These are phyloP conservation scores for Pentalonia nigronervosa DNA, from an alignment of 1,140 invertebrate genomes.

Conservation along the genomic window DNA sequence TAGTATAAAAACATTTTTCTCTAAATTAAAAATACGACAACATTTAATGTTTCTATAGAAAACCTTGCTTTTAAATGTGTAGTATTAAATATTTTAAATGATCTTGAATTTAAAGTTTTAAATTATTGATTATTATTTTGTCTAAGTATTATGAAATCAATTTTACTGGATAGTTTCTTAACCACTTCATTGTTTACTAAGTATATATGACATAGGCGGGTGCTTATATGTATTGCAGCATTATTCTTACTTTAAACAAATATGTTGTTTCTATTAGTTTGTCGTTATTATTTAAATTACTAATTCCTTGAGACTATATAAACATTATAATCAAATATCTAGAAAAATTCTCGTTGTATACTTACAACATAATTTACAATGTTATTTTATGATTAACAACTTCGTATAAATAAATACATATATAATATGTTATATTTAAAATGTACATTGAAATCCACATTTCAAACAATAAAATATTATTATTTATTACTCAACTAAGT, in stretches of 20 bases:
- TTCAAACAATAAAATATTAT: constrained; percentile 19
- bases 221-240: constrained; percentile 4
- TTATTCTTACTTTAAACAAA: constrained; percentile 10
- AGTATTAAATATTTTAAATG: too few relatives aligned
- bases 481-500: neutral
- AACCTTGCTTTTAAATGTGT: too few relatives aligned
- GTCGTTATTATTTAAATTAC: neutral
- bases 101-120: neutral
- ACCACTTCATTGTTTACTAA: constrained; percentile 23
- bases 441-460: neutral
- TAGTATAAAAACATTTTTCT: neutral
- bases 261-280: neutral
- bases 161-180: neutral
- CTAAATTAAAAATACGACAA: neutral
- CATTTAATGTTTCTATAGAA: neutral
- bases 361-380: neutral
- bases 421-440: neutral
- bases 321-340: neutral
- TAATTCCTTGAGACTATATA: neutral
- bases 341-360: neutral
- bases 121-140: neutral
- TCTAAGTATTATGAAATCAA: neutral
- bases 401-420: neutral
- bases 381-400: neutral
- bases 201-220: neutral